Evolutionary conservation across 1,140 invertebrate species (phyloP).

Genomic region (Aradophagus sp.): DNA sequence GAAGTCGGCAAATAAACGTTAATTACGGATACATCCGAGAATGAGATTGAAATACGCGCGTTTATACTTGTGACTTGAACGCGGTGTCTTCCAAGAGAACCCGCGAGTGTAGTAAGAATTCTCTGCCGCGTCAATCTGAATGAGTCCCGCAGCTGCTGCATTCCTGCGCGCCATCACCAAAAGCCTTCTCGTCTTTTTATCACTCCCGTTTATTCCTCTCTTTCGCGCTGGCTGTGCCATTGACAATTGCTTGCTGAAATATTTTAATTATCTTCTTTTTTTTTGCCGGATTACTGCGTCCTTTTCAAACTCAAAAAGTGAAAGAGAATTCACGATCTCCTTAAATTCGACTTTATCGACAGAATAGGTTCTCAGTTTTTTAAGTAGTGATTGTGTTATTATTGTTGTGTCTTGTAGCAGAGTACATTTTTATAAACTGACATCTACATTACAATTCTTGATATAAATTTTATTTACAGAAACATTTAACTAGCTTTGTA

Average conservation of each 20-base stretch:
- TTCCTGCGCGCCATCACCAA: constrained; percentile 69
- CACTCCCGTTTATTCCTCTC: constrained; percentile 45
- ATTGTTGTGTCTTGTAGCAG: too few species aligned
- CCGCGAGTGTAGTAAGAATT: constrained; percentile 68
- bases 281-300: background rate
- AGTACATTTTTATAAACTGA: too few species aligned
- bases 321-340: too few species aligned
- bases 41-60: constrained; percentile 67
- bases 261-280: constrained; percentile 28
- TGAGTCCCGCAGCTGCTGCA: constrained; percentile 72
- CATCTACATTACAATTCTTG: too few species aligned
- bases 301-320: too few species aligned
- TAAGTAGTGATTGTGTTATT: too few species aligned
- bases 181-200: constrained; percentile 63
- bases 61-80: constrained; percentile 70
- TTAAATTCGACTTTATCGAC: too few species aligned
- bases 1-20: constrained; percentile 55
- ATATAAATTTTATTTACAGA: too few species aligned
- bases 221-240: constrained; percentile 31
- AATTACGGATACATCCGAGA: constrained; percentile 61
- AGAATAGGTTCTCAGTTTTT: too few species aligned
- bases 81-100: constrained; percentile 62
- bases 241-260: constrained; percentile 25
- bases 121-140: constrained; percentile 70
- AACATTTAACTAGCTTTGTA: too few species aligned